Evolutionary conservation across 2,113 vertebrate genomes (phyloP), one percentile per base, ranked within the genome.

Genomic region (Reinhardtius hippoglossoides): DNA sequence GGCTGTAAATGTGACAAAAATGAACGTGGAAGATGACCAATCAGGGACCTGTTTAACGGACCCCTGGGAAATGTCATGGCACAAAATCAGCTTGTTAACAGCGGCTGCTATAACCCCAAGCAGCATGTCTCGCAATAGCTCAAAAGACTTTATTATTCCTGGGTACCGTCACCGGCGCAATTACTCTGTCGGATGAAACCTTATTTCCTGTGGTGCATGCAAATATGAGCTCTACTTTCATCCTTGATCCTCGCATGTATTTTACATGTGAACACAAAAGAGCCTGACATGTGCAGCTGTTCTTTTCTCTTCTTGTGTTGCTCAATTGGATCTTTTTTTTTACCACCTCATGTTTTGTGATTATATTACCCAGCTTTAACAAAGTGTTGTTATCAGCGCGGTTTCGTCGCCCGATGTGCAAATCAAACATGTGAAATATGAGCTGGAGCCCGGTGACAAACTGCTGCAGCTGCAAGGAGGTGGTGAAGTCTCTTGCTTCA

Each of bases 21-120:
- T 62, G 58, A 83, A 87, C 26, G 78, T 10, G 23, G 58, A n/a
- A 52, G 67, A 74, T 69, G 78, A 89, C 87, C 87, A 87, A 87
- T 87, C 62, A 71, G 65, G 62, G 60, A 57, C 59, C 46, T 67
- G 70, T 87, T 86, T 71, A 86, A 85, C 69, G 60, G 80, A 76
- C 82, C 64, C 56, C 3, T 57, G 82, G 78, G 80, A 87, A 90
- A 91, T 85, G 88, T 66, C 83, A 83, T 1, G 42, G 87, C 78
- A 84, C 69, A 69, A 80, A 92, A 89, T 84, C 80, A 72, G 86
- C 88, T 88, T 84, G 89, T 88, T 91, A 89, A 84, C 73, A 84
- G 68, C 74, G 46, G 15, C 5, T 21, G 64, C 69, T 74, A 46
- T 64, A 81, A 85, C 80, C 40, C 70, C 42, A 78, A 74, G 52